Evolutionary conservation across 2,797 vertebrate genomes (phyloP), one percentile per base, ranked within the genome.

Genomic region (Selene dorsalis): DNA sequence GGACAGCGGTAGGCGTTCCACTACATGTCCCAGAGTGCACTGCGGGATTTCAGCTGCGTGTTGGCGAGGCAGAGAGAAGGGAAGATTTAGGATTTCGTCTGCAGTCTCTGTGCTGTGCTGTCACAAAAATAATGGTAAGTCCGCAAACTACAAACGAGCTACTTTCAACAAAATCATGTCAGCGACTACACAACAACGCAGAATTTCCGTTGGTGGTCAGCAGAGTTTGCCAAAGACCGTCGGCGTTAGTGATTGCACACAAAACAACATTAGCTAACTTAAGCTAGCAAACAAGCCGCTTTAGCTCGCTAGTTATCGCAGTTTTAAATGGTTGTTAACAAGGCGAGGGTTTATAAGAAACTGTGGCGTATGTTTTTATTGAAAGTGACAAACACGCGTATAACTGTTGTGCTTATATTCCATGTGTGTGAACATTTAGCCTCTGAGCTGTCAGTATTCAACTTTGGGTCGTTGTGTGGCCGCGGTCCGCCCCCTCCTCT

Each of bases 51-150:
- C 69, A 72, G 77, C 75, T 4, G 77, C 77, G 88, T 68, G 78
- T 75, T 45, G 75, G 68, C 30, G 77, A 53, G 74, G 35, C 69
- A 62, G 69, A 73, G 78, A 76, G 59, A 58, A 82, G 73, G 81
- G 85, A 90, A 90, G 84, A 88, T 92, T 93, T 87, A 74, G 89
- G 89, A 88, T 87, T 90, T 85, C 86, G 89, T 87, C 88, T 91
- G 87, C 83, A 87, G 89, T 93, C 82, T 90, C 87, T 64, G 45
- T 76, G 77, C 84, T 79, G 14, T 86, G 89, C 77, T 86, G 80
- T 77, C 65, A 69, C 39, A 38, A 41, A 80, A 84, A 87, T 43
- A 73, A 93, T 93, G 93, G 94, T 93, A 70, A 93, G 93, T 91
- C 30, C 14, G 7, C 38, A 6, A 60, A 65, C 32, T 30, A 22